These are phyloP conservation scores for Hipposideros larvatus DNA, from an alignment of 2,797 vertebrate species.

Conservation along the genomic window DNA sequence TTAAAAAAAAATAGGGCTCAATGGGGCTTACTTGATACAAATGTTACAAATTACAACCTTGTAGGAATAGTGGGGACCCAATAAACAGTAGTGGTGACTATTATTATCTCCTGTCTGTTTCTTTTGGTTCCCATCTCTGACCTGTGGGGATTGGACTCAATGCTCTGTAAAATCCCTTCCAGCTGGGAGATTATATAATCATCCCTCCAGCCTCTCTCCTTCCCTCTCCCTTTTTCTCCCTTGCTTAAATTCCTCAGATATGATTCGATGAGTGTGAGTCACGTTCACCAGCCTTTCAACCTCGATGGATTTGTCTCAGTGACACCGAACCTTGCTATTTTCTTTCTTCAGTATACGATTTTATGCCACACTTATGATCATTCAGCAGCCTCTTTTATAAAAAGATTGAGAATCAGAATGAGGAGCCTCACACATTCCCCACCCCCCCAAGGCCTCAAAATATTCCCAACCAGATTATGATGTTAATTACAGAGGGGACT, in stretches of 20 bases:
- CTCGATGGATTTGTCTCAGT: constrained; percentile 34
- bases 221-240: neutral
- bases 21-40: neutral
- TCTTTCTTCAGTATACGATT: constrained; percentile 56
- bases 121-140: neutral
- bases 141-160: neutral
- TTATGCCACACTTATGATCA: neutral
- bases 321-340: neutral
- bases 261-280: constrained; percentile 50
- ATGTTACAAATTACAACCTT: neutral
- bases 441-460: neutral
- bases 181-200: neutral
- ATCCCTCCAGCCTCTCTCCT: neutral
- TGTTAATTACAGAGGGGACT: neutral
- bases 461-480: neutral
- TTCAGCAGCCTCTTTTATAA: neutral
- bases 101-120: neutral
- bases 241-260: constrained; percentile 35
- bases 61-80: neutral
- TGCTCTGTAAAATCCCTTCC: neutral
- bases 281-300: neutral
- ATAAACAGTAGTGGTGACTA: neutral
- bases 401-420: constrained; percentile 45
- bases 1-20: neutral
- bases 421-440: neutral